Evolutionary conservation across 2,113 vertebrate species (phyloP).

Genomic region (Saiga tatarica): DNA sequence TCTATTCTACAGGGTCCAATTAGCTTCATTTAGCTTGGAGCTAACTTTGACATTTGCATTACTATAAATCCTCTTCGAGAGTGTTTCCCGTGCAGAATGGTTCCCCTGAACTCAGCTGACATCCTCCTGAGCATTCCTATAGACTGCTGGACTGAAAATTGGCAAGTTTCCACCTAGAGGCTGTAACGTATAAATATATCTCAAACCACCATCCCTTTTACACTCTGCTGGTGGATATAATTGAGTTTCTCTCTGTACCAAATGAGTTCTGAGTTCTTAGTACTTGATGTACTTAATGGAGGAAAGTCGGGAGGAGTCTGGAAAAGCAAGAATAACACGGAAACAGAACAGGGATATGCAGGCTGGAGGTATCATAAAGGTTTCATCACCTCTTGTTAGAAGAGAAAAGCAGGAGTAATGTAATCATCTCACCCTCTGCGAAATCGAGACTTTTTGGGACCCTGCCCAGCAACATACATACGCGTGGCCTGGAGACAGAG

Average conservation of each 20-base stretch:
- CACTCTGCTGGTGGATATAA: slow-evolving; percentile 68
- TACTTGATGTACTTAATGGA: slow-evolving; percentile 45
- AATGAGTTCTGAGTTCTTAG: slow-evolving; percentile 61
- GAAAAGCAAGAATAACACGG: slow-evolving; percentile 15
- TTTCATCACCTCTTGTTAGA: slow-evolving; percentile 33
- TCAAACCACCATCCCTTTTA: slow-evolving; percentile 57
- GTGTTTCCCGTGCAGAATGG: slow-evolving; percentile 46
- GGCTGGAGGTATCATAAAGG: neutral
- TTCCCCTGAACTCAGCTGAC: slow-evolving; percentile 22
- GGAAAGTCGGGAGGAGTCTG: neutral
- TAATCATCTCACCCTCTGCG: neutral
- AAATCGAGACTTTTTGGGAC: neutral
- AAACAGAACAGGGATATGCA: neutral
- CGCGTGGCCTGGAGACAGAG: neutral
- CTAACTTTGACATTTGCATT: slow-evolving; percentile 61
- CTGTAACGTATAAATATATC: slow-evolving; percentile 67
- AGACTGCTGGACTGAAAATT: slow-evolving; percentile 61
- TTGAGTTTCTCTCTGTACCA: slow-evolving; percentile 60
- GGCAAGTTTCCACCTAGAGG: slow-evolving; percentile 63
- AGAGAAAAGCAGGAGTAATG: neutral
- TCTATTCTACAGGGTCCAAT: slow-evolving; percentile 40
- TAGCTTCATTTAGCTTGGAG: slow-evolving; percentile 56
- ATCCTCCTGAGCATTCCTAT: slow-evolving; percentile 58
- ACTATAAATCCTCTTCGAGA: slow-evolving; percentile 59
- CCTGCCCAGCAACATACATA: neutral